These are phyloP conservation scores for Aporophyla nigra DNA, from an alignment of 2,888 invertebrate species.

Conservation along the genomic window DNA sequence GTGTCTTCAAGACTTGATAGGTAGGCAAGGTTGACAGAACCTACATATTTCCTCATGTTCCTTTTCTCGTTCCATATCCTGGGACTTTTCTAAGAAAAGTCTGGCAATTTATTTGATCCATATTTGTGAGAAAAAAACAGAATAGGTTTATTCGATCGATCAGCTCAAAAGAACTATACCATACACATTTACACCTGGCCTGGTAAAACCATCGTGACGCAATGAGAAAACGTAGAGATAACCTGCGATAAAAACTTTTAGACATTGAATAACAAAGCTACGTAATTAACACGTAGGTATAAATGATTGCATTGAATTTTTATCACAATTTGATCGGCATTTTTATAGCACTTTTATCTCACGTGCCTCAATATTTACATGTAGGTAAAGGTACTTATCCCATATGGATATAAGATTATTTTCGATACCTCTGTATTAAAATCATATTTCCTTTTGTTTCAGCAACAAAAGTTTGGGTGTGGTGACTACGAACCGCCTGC, in stretches of 20 bases:
- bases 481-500: constrained; percentile 94
- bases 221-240: constrained; percentile 29
- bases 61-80: background rate
- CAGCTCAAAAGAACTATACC: background rate
- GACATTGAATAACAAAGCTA: constrained; percentile 23
- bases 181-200: background rate
- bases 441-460: constrained; percentile 80
- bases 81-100: background rate
- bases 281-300: constrained; percentile 9
- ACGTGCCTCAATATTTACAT: constrained; percentile 41
- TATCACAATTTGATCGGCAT: constrained; percentile 53
- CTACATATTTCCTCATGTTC: background rate
- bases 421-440: constrained; percentile 6
- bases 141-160: background rate
- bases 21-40: background rate
- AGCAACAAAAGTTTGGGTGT: constrained; percentile 96
- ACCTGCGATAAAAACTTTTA: constrained; percentile 9
- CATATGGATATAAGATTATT: constrained; percentile 16
- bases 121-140: background rate
- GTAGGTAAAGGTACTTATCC: constrained; percentile 29
- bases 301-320: constrained; percentile 41
- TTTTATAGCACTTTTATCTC: constrained; percentile 52
- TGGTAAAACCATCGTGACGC: constrained; percentile 15
- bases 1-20: background rate
- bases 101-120: background rate